These are phyloP conservation scores for Sakesphorus luctuosus DNA, from an alignment of 2,113 vertebrate species.

Conservation along the genomic window DNA sequence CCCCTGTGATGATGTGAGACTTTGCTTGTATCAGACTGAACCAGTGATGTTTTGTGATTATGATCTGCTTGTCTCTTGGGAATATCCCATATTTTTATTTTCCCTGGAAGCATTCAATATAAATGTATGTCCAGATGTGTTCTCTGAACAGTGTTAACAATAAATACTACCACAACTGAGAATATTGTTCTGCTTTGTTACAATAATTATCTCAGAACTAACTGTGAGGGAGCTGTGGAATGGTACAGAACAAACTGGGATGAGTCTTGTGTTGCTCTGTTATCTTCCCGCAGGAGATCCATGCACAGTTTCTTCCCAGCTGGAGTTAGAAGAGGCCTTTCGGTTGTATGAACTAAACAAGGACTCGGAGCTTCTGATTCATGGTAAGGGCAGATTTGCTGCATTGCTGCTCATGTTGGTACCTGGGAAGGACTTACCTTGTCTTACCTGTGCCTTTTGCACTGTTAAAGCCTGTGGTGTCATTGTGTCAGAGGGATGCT, in stretches of 20 bases:
- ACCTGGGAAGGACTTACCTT: neutral
- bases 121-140: neutral
- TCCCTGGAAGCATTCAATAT: neutral
- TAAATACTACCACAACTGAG: neutral
- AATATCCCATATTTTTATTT: neutral
- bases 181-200: neutral
- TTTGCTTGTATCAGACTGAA: neutral
- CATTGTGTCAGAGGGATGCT: neutral
- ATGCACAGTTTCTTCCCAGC: constrained; percentile 96
- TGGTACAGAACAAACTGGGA: neutral
- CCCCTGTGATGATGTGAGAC: neutral
- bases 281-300: constrained; percentile 86
- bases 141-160: neutral
- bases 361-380: constrained; percentile 97
- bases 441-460: neutral
- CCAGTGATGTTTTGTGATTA: neutral
- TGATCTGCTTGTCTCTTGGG: neutral
- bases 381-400: constrained; percentile 78
- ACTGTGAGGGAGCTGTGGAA: neutral
- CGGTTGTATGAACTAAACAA: constrained; percentile 97
- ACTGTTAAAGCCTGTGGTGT: neutral
- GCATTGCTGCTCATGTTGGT: neutral
- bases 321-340: constrained; percentile 97
- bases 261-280: neutral
- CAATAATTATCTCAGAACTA: neutral